Percentiles rank a stretch among this genome's conserved stretches.
Conservation (phyloP, 1,140 invertebrate species). For the Chionoecetes opilio region DNA sequence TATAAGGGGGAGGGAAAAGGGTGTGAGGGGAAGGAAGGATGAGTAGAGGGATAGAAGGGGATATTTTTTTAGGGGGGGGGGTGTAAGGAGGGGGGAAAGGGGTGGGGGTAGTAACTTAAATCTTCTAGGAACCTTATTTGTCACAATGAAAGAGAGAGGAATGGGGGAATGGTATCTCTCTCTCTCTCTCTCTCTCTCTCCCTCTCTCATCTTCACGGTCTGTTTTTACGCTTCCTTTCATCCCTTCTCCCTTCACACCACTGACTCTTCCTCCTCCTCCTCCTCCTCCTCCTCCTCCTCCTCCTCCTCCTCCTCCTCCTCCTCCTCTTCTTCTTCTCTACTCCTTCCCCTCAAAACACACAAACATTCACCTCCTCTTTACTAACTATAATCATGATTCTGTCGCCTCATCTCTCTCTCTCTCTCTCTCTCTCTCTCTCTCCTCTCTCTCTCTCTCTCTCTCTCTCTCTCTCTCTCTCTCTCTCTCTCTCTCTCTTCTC, state of each 20-base stretch:
- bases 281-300: not conserved
- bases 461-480: not conserved
- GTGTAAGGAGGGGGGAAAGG: no score
- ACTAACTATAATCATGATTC: not conserved
- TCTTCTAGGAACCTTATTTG: no score
- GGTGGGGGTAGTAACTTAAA: no score
- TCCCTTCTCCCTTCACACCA: not conserved
- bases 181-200: constrained; percentile 36
- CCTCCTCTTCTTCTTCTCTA: not conserved
- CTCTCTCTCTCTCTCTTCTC: not conserved
- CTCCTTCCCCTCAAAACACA: not conserved
- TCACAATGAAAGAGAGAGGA: no score
- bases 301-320: not conserved
- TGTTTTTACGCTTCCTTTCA: no score
- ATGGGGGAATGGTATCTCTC: no score
- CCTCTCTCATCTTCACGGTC: not conserved
- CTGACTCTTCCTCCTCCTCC: not conserved
- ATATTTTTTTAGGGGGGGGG: no score
- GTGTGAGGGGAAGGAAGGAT: no score
- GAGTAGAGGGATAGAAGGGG: no score
- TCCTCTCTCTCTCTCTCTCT: not conserved
- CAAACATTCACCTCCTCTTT: not conserved
- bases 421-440: constrained; percentile 27
- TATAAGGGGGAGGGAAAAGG: no score
- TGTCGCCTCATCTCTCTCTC: not conserved